phyloP scores from a whole-genome alignment of 2,888 invertebrate genomes.

The Fragum whitleyi region DNA sequence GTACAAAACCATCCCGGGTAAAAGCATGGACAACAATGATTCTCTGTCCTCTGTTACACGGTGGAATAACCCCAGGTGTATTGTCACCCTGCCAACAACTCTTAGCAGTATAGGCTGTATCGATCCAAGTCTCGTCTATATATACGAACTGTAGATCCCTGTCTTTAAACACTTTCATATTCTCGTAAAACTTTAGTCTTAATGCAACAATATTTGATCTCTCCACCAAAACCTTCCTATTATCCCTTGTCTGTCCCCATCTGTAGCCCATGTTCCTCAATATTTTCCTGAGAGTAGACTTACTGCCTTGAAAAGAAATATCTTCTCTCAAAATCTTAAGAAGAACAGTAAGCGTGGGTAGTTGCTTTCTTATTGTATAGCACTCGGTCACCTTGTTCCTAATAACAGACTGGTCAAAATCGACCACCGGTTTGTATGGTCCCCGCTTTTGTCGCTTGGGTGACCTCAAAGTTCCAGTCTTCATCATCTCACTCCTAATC shows the following conservation, averaged over 20 bases:
- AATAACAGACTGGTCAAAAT: slow-evolving; percentile 24
- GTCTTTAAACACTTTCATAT: too few relatives aligned
- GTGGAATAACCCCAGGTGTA: too few relatives aligned
- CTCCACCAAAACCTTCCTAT: slow-evolving; percentile 36
- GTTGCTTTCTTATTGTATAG: slow-evolving; percentile 22
- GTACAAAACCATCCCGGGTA: too few relatives aligned
- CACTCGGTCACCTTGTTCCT: slow-evolving; percentile 24
- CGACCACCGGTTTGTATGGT: slow-evolving; percentile 17
- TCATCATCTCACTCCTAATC: neutral
- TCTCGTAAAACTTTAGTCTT: too few relatives aligned
- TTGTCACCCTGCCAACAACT: too few relatives aligned
- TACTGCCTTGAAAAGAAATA: slow-evolving; percentile 24
- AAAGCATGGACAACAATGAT: too few relatives aligned
- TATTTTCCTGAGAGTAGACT: neutral
- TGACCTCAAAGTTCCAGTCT: neutral
- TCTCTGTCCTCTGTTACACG: too few relatives aligned
- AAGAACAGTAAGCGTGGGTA: slow-evolving; percentile 9
- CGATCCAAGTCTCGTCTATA: too few relatives aligned
- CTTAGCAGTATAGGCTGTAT: too few relatives aligned
- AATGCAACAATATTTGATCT: too few relatives aligned
- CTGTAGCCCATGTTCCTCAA: slow-evolving; percentile 5
- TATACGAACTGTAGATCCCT: too few relatives aligned
- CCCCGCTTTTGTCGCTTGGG: neutral
- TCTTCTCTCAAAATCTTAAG: neutral
- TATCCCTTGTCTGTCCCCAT: slow-evolving; percentile 31